Evolutionary conservation across 2,113 vertebrate genomes (phyloP).

Genomic region (Antennarius striatus): DNA sequence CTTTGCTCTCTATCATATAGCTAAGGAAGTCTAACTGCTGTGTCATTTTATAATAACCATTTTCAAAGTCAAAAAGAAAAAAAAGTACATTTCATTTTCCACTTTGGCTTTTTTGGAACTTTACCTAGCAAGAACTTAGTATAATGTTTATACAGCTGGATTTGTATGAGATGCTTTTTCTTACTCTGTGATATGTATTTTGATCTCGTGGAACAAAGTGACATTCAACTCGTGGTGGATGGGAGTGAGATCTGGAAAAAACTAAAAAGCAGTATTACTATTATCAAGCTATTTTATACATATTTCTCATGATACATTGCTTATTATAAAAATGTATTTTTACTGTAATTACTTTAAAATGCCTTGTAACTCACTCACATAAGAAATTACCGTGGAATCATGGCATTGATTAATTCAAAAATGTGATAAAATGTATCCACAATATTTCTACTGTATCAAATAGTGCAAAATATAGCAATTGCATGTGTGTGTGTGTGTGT

Average conservation of each 20-base stretch:
- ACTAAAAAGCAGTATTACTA: slow-evolving; percentile 56
- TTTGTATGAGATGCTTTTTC: slow-evolving; percentile 79
- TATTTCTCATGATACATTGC: slow-evolving; percentile 75
- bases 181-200: slow-evolving; percentile 78
- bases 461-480: slow-evolving; percentile 56
- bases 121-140: slow-evolving; percentile 75
- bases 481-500: slow-evolving; percentile 11
- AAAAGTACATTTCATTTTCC: slow-evolving; percentile 75
- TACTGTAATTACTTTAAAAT: slow-evolving; percentile 74
- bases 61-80: slow-evolving; percentile 63
- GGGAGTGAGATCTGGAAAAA: slow-evolving; percentile 55
- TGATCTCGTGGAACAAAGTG: slow-evolving; percentile 71
- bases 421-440: slow-evolving; percentile 29
- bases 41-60: slow-evolving; percentile 76
- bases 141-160: slow-evolving; percentile 81
- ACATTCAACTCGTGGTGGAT: slow-evolving; percentile 59
- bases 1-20: slow-evolving; percentile 63
- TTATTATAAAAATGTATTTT: slow-evolving; percentile 75
- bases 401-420: slow-evolving; percentile 39
- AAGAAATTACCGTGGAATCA: slow-evolving; percentile 59
- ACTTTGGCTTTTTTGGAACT: slow-evolving; percentile 75
- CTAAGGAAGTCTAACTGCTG: slow-evolving; percentile 62
- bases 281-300: slow-evolving; percentile 77
- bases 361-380: slow-evolving; percentile 65
- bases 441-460: slow-evolving; percentile 57